Evolutionary conservation across 2,113 vertebrate species (phyloP), one percentile per base, ranked within the genome.

Genomic region (Philantomba maxwellii): DNA sequence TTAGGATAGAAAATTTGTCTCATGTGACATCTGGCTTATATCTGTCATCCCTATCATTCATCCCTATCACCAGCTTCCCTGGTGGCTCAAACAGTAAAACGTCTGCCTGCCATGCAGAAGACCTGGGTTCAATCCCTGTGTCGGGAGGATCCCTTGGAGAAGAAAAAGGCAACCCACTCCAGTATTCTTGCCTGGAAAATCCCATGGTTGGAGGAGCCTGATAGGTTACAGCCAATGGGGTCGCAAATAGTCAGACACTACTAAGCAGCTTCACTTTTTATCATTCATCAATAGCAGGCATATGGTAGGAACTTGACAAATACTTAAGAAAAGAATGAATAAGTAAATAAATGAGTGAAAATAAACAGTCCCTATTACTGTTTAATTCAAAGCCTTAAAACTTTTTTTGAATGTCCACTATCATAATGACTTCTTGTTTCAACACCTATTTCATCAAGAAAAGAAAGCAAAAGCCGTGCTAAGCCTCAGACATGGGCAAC

Each of bases 1-100:
- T 75, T 83, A 57, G 23, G 28, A 77, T 43, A 89, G 53, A 10
- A 95, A 89, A 78, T 88, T 92, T 23, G 87, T 92, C 81, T 94
- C 47, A 58, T 25, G 43, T 75, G 47, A 87, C 26, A 17, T 57
- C n/a, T 49, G 2, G 53, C 17, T 89, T 92, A 7, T 26, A 55
- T 81, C 53, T 92, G 15, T 85, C 75, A 92, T 39, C 60, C 7
- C 13, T 45, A n/a, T 39, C 14, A 60, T n/a, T 73, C 66, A 23
- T 73, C 66, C 10, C n/a, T 73, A 73, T 73, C 66, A 39, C 66
- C 21, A 73, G n/a, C 66, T 73, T 73, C n/a, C 66, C n/a, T 39
- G n/a, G 66, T 73, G 19, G 19, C 66, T 73, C 66, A 73, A 21
- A 23, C 0, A 0, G 19, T 73, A 73, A 73, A 73, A 21, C 0